Base-by-base conservation (phyloP, 2,797 vertebrate genomes). In the Dendrocincla fuliginosa region DNA sequence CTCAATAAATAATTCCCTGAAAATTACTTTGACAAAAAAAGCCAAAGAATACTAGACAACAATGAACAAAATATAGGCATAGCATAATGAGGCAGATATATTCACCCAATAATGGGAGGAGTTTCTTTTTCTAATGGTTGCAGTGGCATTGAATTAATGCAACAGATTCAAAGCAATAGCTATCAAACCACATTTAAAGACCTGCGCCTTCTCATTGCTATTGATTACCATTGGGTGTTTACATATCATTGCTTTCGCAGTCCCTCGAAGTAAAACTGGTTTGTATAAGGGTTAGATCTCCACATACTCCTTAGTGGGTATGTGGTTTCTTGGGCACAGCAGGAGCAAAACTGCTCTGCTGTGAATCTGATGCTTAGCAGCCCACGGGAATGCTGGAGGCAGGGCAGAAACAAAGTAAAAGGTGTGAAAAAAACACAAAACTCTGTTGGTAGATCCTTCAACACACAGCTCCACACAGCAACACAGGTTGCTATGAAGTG, bases 361-460 rank as follows among this genome's bases (percentile, higher is more conserved):
- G 50, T 5, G 39, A 23, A 69, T 44, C 12, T 41, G 55, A 84
- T 60, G 65, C 57, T 64, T 20, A 46, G 30, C 82, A 90, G 79
- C 87, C 79, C 73, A 67, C 28, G 10, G 67, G 37, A 92, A 16
- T 4, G 59, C 32, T 42, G 65, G 39, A 69, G 61, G 53, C 56
- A 77, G 63, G 65, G 42, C 47, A 89, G 50, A 91, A 93, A 85
- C 79, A 85, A 91, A 78, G 76, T 16, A 55, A 55, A 59, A 81
- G 33, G 76, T 50, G 79, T 56, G 55, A 93, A 86, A 57, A 78
- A 64, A 84, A 53, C 52, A 24, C 23, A 75, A 39, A 73, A 71
- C 57, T 6, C 2, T 14, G 55, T 49, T n/a, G 32, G 79, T 55
- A 50, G 69, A 52, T 68, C 33, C 63, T 81, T 65, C 42, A 47